phyloP scores from a whole-genome alignment of 2,797 vertebrate species.

The Mus spretus region DNA sequence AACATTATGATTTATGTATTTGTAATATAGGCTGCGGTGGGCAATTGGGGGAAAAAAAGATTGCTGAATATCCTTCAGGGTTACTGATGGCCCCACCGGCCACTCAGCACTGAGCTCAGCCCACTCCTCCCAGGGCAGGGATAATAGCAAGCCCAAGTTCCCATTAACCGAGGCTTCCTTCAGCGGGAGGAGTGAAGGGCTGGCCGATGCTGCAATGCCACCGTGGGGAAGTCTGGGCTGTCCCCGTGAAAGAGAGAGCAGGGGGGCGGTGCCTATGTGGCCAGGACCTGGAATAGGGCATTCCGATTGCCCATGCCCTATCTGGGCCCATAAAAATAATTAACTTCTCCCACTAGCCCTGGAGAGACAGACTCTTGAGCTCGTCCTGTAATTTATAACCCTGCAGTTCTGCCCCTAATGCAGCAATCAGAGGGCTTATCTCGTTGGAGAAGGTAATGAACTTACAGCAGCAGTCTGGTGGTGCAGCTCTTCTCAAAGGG shows the following conservation, averaged over 20 bases:
- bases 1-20: constrained; percentile 99
- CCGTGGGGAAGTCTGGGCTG: neutral
- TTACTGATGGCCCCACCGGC: constrained; percentile 88
- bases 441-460: constrained; percentile 87
- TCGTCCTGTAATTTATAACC: constrained; percentile 88
- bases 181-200: constrained; percentile 38
- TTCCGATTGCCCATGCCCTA: constrained; percentile 84
- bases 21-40: constrained; percentile 93
- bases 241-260: neutral
- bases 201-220: neutral
- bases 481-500: neutral
- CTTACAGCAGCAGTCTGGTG: constrained; percentile 82
- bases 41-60: constrained; percentile 89
- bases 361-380: constrained; percentile 86
- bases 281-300: constrained; percentile 74
- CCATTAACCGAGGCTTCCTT: constrained; percentile 79
- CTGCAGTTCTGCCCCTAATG: constrained; percentile 83
- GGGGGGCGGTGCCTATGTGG: neutral
- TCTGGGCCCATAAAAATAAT: constrained; percentile 90
- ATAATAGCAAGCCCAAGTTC: constrained; percentile 83
- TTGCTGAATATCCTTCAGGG: constrained; percentile 88
- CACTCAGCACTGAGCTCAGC: constrained; percentile 85
- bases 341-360: constrained; percentile 88
- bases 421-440: constrained; percentile 88
- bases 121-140: constrained; percentile 78